These are phyloP conservation scores for Carduelis carduelis DNA, from an alignment of 2,797 vertebrate species.

Conservation along the genomic window DNA sequence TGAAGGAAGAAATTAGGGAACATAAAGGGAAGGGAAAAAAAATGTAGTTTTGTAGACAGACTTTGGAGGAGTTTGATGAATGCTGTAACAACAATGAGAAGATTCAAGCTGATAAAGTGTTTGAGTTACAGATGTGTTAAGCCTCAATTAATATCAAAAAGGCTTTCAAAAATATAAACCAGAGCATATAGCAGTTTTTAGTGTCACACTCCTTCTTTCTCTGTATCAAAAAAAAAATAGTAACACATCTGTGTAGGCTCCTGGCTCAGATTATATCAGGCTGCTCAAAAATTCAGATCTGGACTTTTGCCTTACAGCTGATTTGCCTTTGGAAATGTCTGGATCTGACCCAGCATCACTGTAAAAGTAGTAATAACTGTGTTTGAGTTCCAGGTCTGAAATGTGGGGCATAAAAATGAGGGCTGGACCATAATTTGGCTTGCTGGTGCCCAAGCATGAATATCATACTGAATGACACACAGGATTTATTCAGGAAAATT, in stretches of 20 bases:
- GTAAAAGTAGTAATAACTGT: not conserved
- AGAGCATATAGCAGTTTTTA: not conserved
- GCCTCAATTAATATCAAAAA: not conserved
- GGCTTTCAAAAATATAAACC: not conserved
- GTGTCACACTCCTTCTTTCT: not conserved
- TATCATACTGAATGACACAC: not conserved
- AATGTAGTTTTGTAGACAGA: not conserved
- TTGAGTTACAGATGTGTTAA: not conserved
- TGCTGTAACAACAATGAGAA: not conserved
- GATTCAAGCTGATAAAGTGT: not conserved
- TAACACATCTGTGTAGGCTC: not conserved
- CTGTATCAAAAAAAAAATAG: not conserved
- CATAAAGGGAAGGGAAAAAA: not conserved
- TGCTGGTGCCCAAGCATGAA: not conserved
- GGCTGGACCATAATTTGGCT: not conserved
- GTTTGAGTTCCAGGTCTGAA: not conserved
- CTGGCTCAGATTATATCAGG: not conserved
- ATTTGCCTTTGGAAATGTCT: not conserved
- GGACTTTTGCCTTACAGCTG: not conserved
- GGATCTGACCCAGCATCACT: not conserved
- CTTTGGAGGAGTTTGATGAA: not conserved
- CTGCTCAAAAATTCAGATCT: not conserved
- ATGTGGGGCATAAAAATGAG: not conserved
- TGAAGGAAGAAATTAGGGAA: not conserved
- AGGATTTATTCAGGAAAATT: not conserved